A percentile compares a stretch with the other conserved stretches of the same genome.
These are phyloP conservation scores for Xanthostigma xanthostigma DNA, from an alignment of 2,888 invertebrate genomes.

Conservation along the genomic window DNA sequence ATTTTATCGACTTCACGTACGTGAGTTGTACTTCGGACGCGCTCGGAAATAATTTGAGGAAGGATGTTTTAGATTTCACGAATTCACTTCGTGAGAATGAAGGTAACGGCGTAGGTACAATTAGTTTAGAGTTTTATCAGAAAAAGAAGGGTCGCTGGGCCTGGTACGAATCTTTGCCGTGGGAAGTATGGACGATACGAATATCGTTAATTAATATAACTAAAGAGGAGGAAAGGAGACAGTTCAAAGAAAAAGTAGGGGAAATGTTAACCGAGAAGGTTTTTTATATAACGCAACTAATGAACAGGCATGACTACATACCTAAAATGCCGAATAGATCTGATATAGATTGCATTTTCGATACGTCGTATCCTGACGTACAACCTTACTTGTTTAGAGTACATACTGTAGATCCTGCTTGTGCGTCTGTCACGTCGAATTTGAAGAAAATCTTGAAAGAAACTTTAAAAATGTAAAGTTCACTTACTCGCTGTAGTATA, in stretches of 20 bases:
- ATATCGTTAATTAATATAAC: slow-evolving; percentile 75
- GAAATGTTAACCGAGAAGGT: slow-evolving; percentile 85
- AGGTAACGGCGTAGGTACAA: slow-evolving; percentile 56
- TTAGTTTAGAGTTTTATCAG: slow-evolving; percentile 90
- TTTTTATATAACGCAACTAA: slow-evolving; percentile 84
- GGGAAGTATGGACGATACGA: slow-evolving; percentile 97
- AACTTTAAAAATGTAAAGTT: slow-evolving; percentile 27
- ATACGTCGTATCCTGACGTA: slow-evolving; percentile 81
- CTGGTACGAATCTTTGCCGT: slow-evolving; percentile 81
- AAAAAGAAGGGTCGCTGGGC: slow-evolving; percentile 81
- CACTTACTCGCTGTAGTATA: no score
- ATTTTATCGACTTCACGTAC: slow-evolving; percentile 95
- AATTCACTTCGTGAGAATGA: slow-evolving; percentile 60
- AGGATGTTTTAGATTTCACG: slow-evolving; percentile 64
- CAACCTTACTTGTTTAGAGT: slow-evolving; percentile 96
- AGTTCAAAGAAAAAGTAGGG: slow-evolving; percentile 75
- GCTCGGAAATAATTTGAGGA: slow-evolving; percentile 55
- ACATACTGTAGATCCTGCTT: slow-evolving; percentile 61
- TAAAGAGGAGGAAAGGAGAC: slow-evolving; percentile 75
- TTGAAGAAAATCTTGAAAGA: slow-evolving; percentile 82
- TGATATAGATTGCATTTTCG: slow-evolving; percentile 87
- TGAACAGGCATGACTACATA: slow-evolving; percentile 91
- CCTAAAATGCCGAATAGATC: slow-evolving; percentile 90
- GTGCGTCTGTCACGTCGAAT: slow-evolving; percentile 71
- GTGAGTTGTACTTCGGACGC: slow-evolving; percentile 82